Evolutionary conservation across 2,888 invertebrate species (phyloP), one percentile per base, ranked within the genome.

Genomic region (Fissipunctia ypsillon): DNA sequence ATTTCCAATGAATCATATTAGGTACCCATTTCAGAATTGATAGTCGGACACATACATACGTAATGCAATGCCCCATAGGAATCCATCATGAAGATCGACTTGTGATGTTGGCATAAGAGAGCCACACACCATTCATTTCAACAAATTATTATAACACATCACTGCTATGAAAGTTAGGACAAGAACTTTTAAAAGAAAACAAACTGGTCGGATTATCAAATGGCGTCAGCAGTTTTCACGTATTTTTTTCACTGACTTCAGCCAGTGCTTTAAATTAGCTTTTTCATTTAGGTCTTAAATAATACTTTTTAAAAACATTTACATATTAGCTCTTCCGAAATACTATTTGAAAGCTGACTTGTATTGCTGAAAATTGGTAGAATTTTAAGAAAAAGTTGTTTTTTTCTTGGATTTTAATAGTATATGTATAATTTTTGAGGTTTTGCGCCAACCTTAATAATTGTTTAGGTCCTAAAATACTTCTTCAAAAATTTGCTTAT

Each of bases 351-450:
- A 31, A 9, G 14, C 19, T 69, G 52, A 19, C 38, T 22, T 22
- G 35, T 43, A 35, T 38, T 41, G 19, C 38, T 28, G 22, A 50
- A n/a, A n/a, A n/a, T n/a, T n/a, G n/a, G n/a, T n/a, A n/a, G n/a
- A n/a, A n/a, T n/a, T n/a, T n/a, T n/a, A n/a, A n/a, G n/a, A n/a
- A n/a, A n/a, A n/a, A n/a, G n/a, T n/a, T n/a, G n/a, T n/a, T n/a
- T n/a, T 59, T 28, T 28, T 43, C 59, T 43, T 57, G 9, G 1
- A 50, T 50, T 54, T 25, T 9, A 10, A 28, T 28, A 9, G 9
- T 22, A 0, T 22, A 0, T 3, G 0, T 19, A 22, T 22, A 4
- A 10, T 3, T 28, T 22, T 48, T 31, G 0, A 22, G 22, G 3
- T 25, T 35, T 28, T 9, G 12, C 7, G 31, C 5, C 14, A 60